Conservation (phyloP, 2,888 invertebrate genomes). For the Morpho deidamia region DNA sequence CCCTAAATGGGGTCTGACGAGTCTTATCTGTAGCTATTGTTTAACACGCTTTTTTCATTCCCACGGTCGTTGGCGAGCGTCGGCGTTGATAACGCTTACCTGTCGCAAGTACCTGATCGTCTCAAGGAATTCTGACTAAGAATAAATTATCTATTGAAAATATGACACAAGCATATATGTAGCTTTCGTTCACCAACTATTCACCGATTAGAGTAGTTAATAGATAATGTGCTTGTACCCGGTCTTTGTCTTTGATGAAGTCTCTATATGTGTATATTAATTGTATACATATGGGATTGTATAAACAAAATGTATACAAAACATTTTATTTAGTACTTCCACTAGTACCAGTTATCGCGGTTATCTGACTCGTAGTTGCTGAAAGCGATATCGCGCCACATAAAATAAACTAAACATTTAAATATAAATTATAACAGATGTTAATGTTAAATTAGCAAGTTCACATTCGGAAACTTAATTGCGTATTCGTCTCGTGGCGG, state of each 20-base stretch:
- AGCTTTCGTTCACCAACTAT: too few species aligned
- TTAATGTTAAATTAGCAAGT: slow-evolving; percentile 1
- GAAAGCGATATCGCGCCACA: background rate
- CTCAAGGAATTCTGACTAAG: slow-evolving; percentile 30
- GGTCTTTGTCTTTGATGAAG: too few species aligned
- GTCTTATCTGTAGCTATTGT: slow-evolving; percentile 73
- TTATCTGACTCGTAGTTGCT: background rate
- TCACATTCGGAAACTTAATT: slow-evolving; percentile 37
- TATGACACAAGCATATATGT: background rate
- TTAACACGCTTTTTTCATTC: slow-evolving; percentile 74
- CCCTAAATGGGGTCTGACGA: slow-evolving; percentile 68
- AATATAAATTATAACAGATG: background rate
- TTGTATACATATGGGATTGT: too few species aligned
- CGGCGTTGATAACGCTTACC: slow-evolving; percentile 57
- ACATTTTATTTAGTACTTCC: slow-evolving; percentile 1
- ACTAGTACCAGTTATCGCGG: slow-evolving; percentile 1
- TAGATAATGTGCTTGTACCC: too few species aligned
- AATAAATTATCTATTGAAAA: slow-evolving; percentile 15
- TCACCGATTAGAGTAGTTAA: too few species aligned
- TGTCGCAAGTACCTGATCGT: slow-evolving; percentile 29
- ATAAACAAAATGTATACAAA: too few species aligned
- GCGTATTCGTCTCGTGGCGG: slow-evolving; percentile 61
- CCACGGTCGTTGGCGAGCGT: slow-evolving; percentile 60
- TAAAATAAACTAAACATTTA: slow-evolving; percentile 4
- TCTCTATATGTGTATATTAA: too few species aligned